A percentile compares a stretch with the other conserved stretches of the same genome.
Evolutionary conservation across 2,113 vertebrate genomes (phyloP).

Genomic region (Anolis carolinensis): DNA sequence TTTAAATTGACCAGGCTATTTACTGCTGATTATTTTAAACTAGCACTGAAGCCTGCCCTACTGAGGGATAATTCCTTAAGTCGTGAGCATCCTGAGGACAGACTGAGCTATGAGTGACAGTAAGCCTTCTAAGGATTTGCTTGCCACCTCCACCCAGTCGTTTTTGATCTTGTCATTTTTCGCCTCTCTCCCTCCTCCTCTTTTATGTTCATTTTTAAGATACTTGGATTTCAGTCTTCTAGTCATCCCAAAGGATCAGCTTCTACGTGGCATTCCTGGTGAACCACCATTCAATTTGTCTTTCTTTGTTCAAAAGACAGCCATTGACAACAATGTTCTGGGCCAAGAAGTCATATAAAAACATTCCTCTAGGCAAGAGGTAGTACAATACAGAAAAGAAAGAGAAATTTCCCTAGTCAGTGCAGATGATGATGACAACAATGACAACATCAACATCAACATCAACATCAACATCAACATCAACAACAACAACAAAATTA

Average conservation of each 20-base stretch:
- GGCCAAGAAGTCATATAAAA: not conserved
- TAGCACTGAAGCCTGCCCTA: not conserved
- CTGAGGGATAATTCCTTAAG: conserved; percentile 14
- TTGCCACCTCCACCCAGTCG: not conserved
- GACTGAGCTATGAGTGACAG: conserved; percentile 18
- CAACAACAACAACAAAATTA: too few species aligned
- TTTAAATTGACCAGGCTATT: conserved; percentile 1
- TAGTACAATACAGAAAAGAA: not conserved
- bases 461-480: too few species aligned
- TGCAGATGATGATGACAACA: not conserved
- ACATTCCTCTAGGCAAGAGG: not conserved
- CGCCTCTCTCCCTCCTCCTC: not conserved
- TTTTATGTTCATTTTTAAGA: conserved; percentile 10
- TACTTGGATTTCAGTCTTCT: not conserved
- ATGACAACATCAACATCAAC: too few species aligned
- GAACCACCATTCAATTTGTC: not conserved
- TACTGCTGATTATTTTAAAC: not conserved
- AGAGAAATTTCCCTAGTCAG: not conserved
- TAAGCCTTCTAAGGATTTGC: conserved; percentile 25
- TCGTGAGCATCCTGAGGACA: not conserved
- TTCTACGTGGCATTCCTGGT: not conserved
- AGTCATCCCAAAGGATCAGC: not conserved
- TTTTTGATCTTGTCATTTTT: conserved; percentile 5
- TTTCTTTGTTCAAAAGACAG: not conserved
- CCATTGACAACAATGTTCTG: not conserved